These are phyloP conservation scores for Platalea minor DNA, from an alignment of 2,797 vertebrate genomes.

Conservation along the genomic window DNA sequence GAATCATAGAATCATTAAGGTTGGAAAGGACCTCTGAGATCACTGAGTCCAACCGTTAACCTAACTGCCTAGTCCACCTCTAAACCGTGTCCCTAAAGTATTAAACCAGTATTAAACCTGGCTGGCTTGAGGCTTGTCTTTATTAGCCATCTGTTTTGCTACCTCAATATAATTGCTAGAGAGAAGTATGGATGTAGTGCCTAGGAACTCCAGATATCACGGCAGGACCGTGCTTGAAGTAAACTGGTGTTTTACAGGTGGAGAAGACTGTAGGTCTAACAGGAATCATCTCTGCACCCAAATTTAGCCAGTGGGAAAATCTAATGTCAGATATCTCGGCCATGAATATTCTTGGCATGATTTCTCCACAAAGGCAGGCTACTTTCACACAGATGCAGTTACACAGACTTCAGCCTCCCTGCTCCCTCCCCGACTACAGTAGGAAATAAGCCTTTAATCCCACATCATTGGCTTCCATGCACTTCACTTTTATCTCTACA, in stretches of 20 bases:
- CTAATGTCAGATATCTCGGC: not conserved
- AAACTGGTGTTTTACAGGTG: not conserved
- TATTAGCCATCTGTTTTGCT: not conserved
- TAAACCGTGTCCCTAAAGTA: too few relatives aligned
- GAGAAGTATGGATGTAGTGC: rapidly evolving
- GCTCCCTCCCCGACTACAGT: not conserved
- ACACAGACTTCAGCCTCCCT: not conserved
- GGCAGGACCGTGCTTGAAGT: not conserved
- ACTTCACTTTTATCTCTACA: conserved; percentile 13
- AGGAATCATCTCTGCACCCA: not conserved
- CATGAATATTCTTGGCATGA: not conserved
- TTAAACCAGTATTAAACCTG: not conserved
- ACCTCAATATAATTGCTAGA: not conserved
- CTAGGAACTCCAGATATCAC: not conserved
- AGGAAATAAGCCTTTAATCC: conserved; percentile 48
- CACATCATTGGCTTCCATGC: conserved; percentile 22
- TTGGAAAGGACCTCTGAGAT: too few relatives aligned
- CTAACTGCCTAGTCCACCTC: too few relatives aligned
- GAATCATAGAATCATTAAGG: too few relatives aligned
- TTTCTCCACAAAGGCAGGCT: not conserved
- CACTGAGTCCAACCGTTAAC: too few relatives aligned
- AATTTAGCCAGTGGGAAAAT: not conserved
- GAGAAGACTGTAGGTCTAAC: not conserved
- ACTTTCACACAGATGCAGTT: not conserved
- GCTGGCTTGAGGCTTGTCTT: not conserved